Conservation (phyloP, 2,797 vertebrate genomes). For the Galago senegalensis region DNA sequence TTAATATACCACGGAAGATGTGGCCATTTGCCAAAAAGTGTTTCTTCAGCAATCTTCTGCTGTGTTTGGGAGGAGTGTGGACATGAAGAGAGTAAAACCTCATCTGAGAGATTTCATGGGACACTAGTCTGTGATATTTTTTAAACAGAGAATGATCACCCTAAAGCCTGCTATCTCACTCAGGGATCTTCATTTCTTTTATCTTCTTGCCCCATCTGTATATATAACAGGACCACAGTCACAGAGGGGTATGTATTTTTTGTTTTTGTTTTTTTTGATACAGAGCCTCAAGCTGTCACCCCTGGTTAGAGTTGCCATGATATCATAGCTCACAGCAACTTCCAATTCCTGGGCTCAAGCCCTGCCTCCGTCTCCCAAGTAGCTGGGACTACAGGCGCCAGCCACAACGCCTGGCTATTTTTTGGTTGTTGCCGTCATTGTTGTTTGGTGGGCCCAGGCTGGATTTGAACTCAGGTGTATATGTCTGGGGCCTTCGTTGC, state of each 20-base stretch:
- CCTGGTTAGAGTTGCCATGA: no score
- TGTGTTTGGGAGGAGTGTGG: rapidly evolving
- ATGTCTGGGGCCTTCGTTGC: no score
- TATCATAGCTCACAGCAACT: no score
- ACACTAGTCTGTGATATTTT: rapidly evolving
- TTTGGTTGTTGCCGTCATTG: no score
- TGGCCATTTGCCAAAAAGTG: rapidly evolving
- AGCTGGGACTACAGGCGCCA: no score
- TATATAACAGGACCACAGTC: rapidly evolving
- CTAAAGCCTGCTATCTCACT: rapidly evolving
- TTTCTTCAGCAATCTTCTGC: not conserved
- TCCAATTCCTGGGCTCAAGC: no score
- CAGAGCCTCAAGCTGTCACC: no score
- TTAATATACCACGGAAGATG: not conserved
- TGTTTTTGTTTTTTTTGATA: no score
- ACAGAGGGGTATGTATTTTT: not conserved
- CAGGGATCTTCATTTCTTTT: not conserved
- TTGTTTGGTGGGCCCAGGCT: no score
- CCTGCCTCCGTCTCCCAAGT: no score
- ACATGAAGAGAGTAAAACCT: rapidly evolving
- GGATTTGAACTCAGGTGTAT: no score
- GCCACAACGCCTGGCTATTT: no score
- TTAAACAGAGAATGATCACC: rapidly evolving
- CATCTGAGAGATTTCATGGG: rapidly evolving
- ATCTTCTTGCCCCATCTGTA: rapidly evolving